Conservation (phyloP, 1,140 invertebrate species). For the Polypedilum vanderplanki region DNA sequence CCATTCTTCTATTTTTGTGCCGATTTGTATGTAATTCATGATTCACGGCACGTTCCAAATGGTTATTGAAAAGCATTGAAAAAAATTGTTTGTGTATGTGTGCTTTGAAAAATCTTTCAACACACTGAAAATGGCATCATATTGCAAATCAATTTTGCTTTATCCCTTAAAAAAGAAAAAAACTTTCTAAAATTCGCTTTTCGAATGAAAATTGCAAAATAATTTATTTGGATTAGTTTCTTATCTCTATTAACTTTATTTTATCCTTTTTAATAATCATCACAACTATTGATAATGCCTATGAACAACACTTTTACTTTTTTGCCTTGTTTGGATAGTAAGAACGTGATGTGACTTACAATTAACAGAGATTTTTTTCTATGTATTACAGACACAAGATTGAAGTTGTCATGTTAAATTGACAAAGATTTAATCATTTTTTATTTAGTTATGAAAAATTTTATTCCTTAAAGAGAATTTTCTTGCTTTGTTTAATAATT, state of each 20-base stretch:
- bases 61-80: conserved; percentile 12
- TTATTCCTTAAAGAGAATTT: not conserved
- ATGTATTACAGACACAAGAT: not conserved
- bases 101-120: too few species aligned
- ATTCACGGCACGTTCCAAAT: not conserved
- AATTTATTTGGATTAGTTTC: not conserved
- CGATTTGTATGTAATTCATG: conserved; percentile 18
- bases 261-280: not conserved
- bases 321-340: not conserved
- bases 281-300: too few species aligned
- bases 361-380: not conserved
- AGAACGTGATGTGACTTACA: not conserved
- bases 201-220: conserved; percentile 6
- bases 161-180: not conserved
- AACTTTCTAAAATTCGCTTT: not conserved
- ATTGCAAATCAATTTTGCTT: conserved; percentile 7
- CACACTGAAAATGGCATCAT: not conserved
- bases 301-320: not conserved
- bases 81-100: not conserved
- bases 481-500: not conserved
- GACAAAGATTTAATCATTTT: not conserved
- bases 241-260: not conserved
- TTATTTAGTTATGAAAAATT: not conserved
- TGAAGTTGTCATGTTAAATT: not conserved
- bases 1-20: not conserved